These are phyloP conservation scores for Danionella dracula DNA, from an alignment of 2,797 vertebrate species.

Conservation along the genomic window DNA sequence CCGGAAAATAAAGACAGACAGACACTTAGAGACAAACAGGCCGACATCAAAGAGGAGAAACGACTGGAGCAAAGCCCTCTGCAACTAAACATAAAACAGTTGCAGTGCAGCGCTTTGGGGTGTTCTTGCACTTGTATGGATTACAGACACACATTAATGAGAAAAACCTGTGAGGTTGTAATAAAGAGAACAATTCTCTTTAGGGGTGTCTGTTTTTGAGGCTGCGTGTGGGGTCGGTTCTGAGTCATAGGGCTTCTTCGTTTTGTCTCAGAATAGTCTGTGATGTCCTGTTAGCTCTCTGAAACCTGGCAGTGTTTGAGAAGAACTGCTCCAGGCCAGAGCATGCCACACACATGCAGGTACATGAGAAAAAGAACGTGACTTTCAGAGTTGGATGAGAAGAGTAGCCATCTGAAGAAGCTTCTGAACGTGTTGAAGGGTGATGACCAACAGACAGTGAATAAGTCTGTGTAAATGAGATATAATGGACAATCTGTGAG, in stretches of 20 bases:
- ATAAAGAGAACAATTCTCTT: slow-evolving; percentile 28
- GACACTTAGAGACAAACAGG: slow-evolving; percentile 25
- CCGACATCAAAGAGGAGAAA: slow-evolving; percentile 22
- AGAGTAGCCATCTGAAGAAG: slow-evolving; percentile 13
- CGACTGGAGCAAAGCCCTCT: slow-evolving; percentile 38
- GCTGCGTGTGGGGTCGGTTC: slow-evolving; percentile 13
- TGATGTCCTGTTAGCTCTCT: slow-evolving; percentile 46
- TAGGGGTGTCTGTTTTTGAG: background rate
- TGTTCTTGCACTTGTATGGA: slow-evolving; percentile 20
- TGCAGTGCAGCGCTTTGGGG: too few species aligned
- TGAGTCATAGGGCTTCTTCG: slow-evolving; percentile 20
- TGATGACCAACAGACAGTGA: background rate
- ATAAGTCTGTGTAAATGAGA: background rate
- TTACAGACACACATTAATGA: slow-evolving; percentile 43
- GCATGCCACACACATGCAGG: slow-evolving; percentile 40
- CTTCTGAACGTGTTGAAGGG: background rate
- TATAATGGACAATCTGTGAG: background rate
- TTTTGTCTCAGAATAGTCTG: slow-evolving; percentile 17
- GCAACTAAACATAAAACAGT: slow-evolving; percentile 22
- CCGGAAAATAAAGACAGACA: slow-evolving; percentile 21
- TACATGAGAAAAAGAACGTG: background rate
- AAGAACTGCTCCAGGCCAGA: slow-evolving; percentile 50
- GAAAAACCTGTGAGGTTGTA: slow-evolving; percentile 43
- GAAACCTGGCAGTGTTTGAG: slow-evolving; percentile 48
- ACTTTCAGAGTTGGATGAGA: too few species aligned